Conservation (phyloP, 1,140 invertebrate species). For the Littorina saxatilis region DNA sequence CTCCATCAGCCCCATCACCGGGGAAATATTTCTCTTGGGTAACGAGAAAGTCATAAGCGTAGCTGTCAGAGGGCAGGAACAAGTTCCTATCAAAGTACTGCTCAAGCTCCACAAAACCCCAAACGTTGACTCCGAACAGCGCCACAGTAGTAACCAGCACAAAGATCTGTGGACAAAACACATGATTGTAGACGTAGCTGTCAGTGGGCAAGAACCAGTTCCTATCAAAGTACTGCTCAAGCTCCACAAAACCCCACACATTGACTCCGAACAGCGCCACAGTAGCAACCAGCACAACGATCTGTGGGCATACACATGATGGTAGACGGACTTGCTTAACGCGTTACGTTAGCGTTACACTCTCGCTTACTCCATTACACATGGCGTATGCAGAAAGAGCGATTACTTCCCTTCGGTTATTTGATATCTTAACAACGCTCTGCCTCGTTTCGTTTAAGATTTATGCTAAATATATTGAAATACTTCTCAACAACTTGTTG, state of each 20-base stretch:
- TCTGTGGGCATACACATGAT: conserved; percentile 69
- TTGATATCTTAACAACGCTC: too few relatives aligned
- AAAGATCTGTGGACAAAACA: conserved; percentile 67
- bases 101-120: conserved; percentile 80
- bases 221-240: conserved; percentile 73
- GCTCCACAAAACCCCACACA: conserved; percentile 78
- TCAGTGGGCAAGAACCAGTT: conserved; percentile 85
- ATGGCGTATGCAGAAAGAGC: too few relatives aligned
- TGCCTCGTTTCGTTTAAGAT: too few relatives aligned
- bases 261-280: conserved; percentile 79
- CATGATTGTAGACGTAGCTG: conserved; percentile 81
- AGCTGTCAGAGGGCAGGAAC: conserved; percentile 84
- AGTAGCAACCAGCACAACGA: conserved; percentile 79
- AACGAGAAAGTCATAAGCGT: conserved; percentile 80
- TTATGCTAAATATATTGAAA: too few relatives aligned
- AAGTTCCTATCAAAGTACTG: conserved; percentile 86
- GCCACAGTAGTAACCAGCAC: conserved; percentile 79
- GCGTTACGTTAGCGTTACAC: too few relatives aligned
- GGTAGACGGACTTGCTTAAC: too few relatives aligned
- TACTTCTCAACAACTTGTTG: too few relatives aligned
- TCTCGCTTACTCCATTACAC: too few relatives aligned
- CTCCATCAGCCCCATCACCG: conserved; percentile 80
- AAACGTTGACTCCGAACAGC: conserved; percentile 80
- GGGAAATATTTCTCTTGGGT: conserved; percentile 80
- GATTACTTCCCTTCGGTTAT: too few relatives aligned